Conservation (phyloP, 2,797 vertebrate genomes). For the Coregonus suidteri region DNA sequence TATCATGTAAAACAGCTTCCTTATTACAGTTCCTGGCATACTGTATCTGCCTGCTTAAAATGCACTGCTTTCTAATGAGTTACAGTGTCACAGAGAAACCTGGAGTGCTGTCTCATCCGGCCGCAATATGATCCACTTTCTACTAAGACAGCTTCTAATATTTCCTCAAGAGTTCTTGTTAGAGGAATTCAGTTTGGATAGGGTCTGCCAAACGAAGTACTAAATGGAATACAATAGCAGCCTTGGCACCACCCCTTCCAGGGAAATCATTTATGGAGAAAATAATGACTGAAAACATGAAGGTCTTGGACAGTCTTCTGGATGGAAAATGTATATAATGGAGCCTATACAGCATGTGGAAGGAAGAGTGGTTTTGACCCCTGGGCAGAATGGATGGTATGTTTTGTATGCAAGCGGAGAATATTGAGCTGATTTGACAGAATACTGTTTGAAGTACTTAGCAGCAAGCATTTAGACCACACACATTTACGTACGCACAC, state of each 20-base stretch:
- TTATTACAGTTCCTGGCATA: conserved; percentile 3
- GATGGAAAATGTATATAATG: conserved; percentile 19
- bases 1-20: conserved; percentile 28
- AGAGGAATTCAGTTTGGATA: conserved; percentile 60
- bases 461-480: neutral
- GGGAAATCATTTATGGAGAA: conserved; percentile 55
- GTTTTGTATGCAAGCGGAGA: conserved; percentile 19
- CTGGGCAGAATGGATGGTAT: conserved; percentile 5
- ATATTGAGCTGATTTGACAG: conserved; percentile 36
- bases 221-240: conserved; percentile 53
- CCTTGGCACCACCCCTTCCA: conserved; percentile 55
- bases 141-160: conserved; percentile 60
- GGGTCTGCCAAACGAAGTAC: conserved; percentile 52
- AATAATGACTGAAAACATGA: conserved; percentile 58
- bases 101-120: too few relatives aligned
- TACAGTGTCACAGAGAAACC: too few relatives aligned
- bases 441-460: neutral
- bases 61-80: conserved; percentile 6
- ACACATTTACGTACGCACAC: neutral
- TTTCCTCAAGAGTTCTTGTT: conserved; percentile 59
- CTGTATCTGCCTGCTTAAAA: conserved; percentile 25
- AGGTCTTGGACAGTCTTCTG: conserved; percentile 41
- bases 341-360: neutral
- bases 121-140: conserved; percentile 20
- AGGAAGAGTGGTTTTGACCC: conserved; percentile 32